Evolutionary conservation across 2,113 vertebrate species (phyloP), one percentile per base, ranked within the genome.

Genomic region (Campylomormyrus tamandua): DNA sequence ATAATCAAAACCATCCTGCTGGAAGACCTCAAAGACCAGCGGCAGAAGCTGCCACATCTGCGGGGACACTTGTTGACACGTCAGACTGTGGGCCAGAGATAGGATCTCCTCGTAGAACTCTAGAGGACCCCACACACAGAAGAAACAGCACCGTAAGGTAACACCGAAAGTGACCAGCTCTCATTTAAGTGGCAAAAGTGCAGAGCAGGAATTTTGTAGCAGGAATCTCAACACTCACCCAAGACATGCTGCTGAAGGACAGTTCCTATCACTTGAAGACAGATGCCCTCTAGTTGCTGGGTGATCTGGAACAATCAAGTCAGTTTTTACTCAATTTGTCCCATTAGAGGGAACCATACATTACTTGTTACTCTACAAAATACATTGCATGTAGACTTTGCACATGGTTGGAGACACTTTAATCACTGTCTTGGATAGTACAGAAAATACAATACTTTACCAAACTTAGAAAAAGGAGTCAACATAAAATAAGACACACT

Each of bases 31-130:
- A 92, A 98, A 99, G 83, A 99, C 97, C 87, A 99, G 96, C 53
- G 98, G 98, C 91, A 99, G 96, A 74, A 99, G 97, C 92, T 99
- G 98, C 98, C 98, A 99, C 98, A 99, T 99, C 92, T 99, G 98
- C 91, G 97, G 96, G 50, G 98, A 99, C 89, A 99, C 98, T 94
- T 99, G 98, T 86, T 99, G 98, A 95, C 98, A 99, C 7, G 98
- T 99, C 94, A 99, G 95, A 95, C 98, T 99, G 92, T 99, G 98
- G 91, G 98, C 98, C 96, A 99, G 95, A 50, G 98, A 99, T 91
- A 99, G 97, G 92, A 99, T 99, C 94, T 99, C 98, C 88, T 99
- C 98, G 42, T 99, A 99, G 92, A 99, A 99, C 94, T 99, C 98
- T 99, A 93, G 53, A 94, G 93, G 83, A 92, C 35, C 92, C 93